Conservation (phyloP, 1,140 invertebrate genomes). For the Tribolium madens region DNA sequence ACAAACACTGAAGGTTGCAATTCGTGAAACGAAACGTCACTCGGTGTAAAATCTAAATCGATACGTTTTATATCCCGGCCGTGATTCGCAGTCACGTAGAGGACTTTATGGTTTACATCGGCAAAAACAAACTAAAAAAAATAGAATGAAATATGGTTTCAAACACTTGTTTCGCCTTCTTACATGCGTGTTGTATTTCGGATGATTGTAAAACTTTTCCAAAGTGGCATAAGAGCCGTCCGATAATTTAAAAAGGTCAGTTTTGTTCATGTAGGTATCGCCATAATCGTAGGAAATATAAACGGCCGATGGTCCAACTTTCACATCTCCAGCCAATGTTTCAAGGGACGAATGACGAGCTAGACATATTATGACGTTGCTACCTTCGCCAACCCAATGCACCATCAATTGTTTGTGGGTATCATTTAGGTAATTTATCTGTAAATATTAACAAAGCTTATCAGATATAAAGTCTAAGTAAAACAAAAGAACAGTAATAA, state of each 20-base stretch:
- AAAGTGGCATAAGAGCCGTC: constrained; percentile 75
- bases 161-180: constrained; percentile 65
- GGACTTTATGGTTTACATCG: constrained; percentile 80
- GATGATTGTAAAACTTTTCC: constrained; percentile 88
- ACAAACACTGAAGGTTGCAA: constrained; percentile 72
- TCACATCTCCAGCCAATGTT: constrained; percentile 62
- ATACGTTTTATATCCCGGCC: constrained; percentile 74
- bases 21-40: constrained; percentile 81
- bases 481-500: background rate
- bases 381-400: constrained; percentile 89
- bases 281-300: constrained; percentile 92
- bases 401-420: constrained; percentile 89
- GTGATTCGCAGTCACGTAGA: constrained; percentile 83
- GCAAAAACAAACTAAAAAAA: constrained; percentile 84
- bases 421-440: constrained; percentile 83
- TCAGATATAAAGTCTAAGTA: background rate
- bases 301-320: constrained; percentile 75
- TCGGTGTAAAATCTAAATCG: constrained; percentile 79
- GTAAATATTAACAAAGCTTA: constrained; percentile 59
- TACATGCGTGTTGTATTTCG: constrained; percentile 80
- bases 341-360: constrained; percentile 76
- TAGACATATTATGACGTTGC: constrained; percentile 87
- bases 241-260: constrained; percentile 73
- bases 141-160: constrained; percentile 24
- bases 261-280: constrained; percentile 81